A percentile compares a stretch with the other conserved stretches of the same genome.
phyloP scores from a whole-genome alignment of 2,113 vertebrate genomes.

The Antigone vipio region DNA sequence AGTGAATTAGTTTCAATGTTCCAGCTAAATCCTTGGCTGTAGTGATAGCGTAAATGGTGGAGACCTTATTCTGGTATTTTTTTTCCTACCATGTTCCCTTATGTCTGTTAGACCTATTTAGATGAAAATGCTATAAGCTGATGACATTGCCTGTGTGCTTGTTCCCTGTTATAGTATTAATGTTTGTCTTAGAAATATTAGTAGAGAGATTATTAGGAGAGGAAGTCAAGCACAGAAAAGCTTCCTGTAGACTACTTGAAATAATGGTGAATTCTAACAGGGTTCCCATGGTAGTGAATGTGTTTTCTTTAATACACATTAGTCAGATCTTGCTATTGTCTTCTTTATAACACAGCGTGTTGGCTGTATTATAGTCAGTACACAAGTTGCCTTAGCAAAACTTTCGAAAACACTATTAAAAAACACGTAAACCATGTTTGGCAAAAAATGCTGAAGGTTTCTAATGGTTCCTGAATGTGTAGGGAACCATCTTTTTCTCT shows the following conservation, averaged over 20 bases:
- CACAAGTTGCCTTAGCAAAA: conserved; percentile 29
- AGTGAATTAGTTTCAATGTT: neutral
- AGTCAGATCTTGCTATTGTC: neutral
- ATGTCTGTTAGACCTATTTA: neutral
- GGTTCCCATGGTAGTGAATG: conserved; percentile 29
- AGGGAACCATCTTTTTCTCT: neutral
- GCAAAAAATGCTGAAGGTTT: neutral
- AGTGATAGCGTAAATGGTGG: neutral
- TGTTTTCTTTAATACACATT: conserved; percentile 12
- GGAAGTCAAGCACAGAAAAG: neutral
- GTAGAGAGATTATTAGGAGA: neutral
- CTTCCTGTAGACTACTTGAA: neutral
- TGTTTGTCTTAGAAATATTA: neutral
- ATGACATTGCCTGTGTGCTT: neutral
- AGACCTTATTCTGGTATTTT: neutral
- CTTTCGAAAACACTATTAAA: neutral
- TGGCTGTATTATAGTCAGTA: neutral
- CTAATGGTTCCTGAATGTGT: neutral
- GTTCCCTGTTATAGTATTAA: neutral
- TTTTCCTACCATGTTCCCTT: neutral
- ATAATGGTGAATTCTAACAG: neutral
- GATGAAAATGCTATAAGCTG: neutral
- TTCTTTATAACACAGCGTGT: neutral
- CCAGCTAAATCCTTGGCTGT: neutral
- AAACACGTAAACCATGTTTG: neutral